A percentile compares a stretch with the other conserved stretches of the same genome.
phyloP scores from a whole-genome alignment of 2,888 invertebrate species.

The Ectemnius cavifrons region DNA sequence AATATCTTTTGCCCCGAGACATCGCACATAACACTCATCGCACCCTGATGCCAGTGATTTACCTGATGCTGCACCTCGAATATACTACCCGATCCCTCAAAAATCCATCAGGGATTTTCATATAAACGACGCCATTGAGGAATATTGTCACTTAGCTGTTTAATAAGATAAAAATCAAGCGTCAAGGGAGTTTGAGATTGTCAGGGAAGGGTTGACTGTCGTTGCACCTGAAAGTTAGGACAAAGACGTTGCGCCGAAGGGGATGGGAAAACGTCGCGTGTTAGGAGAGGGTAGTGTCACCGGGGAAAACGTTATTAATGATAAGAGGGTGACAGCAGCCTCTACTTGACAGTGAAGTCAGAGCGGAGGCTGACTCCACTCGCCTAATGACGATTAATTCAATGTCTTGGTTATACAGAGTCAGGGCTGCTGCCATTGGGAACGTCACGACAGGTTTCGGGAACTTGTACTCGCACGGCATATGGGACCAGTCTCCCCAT shows the following conservation, averaged over 20 bases:
- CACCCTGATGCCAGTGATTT: background rate
- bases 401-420: conserved; percentile 53
- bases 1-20: conserved; percentile 1
- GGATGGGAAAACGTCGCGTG: conserved; percentile 21
- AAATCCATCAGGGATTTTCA: no score
- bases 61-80: no score
- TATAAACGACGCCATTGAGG: background rate
- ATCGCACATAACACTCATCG: background rate
- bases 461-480: conserved; percentile 24
- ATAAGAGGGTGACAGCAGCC: conserved; percentile 54
- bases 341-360: conserved; percentile 38
- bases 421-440: conserved; percentile 21
- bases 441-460: conserved; percentile 40
- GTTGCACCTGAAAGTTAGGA: conserved; percentile 35
- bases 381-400: conserved; percentile 65
- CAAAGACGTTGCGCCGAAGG: conserved; percentile 19
- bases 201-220: conserved; percentile 9
- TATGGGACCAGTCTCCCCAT: conserved; percentile 29
- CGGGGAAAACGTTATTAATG: conserved; percentile 57
- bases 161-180: background rate
- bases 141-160: background rate
- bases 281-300: conserved; percentile 20
- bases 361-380: conserved; percentile 32
- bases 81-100: no score
- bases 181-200: background rate